These are phyloP conservation scores for Phrixothrix hirtus DNA, from an alignment of 2,888 invertebrate genomes.

Conservation along the genomic window DNA sequence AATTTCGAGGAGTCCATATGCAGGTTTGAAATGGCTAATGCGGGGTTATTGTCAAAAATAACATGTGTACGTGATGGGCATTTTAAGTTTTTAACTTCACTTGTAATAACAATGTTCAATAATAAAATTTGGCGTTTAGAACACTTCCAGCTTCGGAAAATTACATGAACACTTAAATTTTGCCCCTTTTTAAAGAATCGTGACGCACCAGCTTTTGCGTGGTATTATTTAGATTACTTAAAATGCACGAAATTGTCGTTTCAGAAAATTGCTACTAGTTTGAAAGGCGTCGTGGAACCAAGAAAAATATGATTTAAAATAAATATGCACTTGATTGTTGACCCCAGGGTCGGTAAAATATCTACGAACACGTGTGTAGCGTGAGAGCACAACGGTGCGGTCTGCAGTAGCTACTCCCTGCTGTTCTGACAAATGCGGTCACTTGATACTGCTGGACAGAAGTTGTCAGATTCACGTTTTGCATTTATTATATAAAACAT, in stretches of 20 bases:
- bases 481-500: slow-evolving; percentile 16
- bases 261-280: slow-evolving; percentile 18
- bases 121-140: slow-evolving; percentile 18
- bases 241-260: too few relatives aligned
- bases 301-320: slow-evolving; percentile 11
- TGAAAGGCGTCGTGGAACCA: slow-evolving; percentile 11
- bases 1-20: slow-evolving; percentile 20
- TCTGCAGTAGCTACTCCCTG: slow-evolving; percentile 40
- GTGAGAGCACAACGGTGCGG: slow-evolving; percentile 30
- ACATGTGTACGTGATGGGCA: slow-evolving; percentile 13
- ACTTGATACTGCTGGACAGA: slow-evolving; percentile 36
- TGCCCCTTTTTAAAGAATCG: slow-evolving; percentile 12
- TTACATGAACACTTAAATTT: slow-evolving; percentile 5
- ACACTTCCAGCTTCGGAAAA: slow-evolving; percentile 10
- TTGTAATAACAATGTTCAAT: slow-evolving; percentile 16
- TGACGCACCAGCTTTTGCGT: slow-evolving; percentile 8
- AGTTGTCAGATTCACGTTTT: slow-evolving; percentile 24
- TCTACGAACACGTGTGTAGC: slow-evolving; percentile 20
- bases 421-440: slow-evolving; percentile 44
- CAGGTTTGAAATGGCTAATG: slow-evolving; percentile 13
- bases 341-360: slow-evolving; percentile 22
- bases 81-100: slow-evolving; percentile 8
- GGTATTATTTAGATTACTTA: slow-evolving; percentile 16
- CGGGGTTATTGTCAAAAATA: slow-evolving; percentile 14
- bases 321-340: slow-evolving; percentile 21